Evolutionary conservation across 2,797 vertebrate species (phyloP), one percentile per base, ranked within the genome.

Genomic region (Triplophysa yarkandensis): DNA sequence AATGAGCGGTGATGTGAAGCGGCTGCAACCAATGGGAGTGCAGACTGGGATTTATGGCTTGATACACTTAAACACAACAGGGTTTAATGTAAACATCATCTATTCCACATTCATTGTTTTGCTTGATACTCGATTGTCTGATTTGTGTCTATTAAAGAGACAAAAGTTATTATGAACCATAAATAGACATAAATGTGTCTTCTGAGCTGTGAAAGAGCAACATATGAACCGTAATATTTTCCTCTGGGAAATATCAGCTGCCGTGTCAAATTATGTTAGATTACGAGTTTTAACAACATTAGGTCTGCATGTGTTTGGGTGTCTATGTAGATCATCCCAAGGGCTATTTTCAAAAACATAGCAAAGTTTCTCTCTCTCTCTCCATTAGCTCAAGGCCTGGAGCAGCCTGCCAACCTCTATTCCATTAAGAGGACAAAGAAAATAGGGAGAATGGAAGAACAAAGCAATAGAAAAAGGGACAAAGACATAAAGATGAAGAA

Each of bases 341-440:
- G 43, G 55, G 69, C 61, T 62, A 62, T 58, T 34, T 28, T 60
- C 17, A 77, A 58, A 62, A 67, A 71, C 43, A 71, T 39, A 14
- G 32, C 41, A 67, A 60, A 44, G 39, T 67, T 60, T 39, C 46
- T 39, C 65, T 63, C 57, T 50, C 43, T 77, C 70, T 71, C 50
- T 50, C 60, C 58, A 64, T 64, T 75, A 77, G 55, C 70, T 61
- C 63, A 73, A 61, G 64, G 57, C 70, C 70, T 17, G 16, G 27
- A 68, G 64, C 64, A 68, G 54, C 62, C 62, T 81, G 71, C 67
- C 71, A 77, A 77, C 50, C 71, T 77, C 62, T 54, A 77, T 77
- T 77, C 76, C 79, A 75, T 78, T 81, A 71, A 75, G 67, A 52
- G 55, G 69, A 68, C 67, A 75, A 75, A 81, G 71, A 77, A 63